Conservation (phyloP, 2,888 invertebrate genomes). For the Troides oblongomaculatus region DNA sequence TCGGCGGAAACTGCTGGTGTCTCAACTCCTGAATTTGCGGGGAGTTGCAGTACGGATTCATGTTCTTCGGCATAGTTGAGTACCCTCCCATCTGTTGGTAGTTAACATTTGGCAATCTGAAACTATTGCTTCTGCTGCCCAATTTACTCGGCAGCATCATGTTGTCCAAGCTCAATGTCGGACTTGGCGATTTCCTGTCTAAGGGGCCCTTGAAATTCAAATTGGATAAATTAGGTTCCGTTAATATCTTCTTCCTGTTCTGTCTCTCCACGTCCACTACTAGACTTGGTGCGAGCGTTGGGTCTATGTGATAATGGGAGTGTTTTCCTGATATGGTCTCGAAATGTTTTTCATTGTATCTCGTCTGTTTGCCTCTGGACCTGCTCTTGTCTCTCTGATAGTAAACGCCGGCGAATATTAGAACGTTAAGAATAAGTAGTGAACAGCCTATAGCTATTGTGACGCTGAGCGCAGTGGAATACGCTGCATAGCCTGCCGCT, state of each 20-base stretch:
- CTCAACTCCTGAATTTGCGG: constrained; percentile 66
- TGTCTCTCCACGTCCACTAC: constrained; percentile 89
- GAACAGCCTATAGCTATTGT: constrained; percentile 91
- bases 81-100: constrained; percentile 72
- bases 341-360: constrained; percentile 84
- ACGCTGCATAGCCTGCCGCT: constrained; percentile 87
- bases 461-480: constrained; percentile 87
- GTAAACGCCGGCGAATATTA: constrained; percentile 92
- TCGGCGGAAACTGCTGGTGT: constrained; percentile 78
- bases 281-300: constrained; percentile 88
- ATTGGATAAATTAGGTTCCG: constrained; percentile 76
- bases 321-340: constrained; percentile 89
- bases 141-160: constrained; percentile 75
- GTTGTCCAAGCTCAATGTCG: constrained; percentile 80
- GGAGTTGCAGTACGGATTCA: constrained; percentile 76
- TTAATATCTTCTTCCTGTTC: constrained; percentile 72
- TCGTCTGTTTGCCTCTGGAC: constrained; percentile 85
- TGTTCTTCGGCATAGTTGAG: constrained; percentile 82
- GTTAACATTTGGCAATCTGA: constrained; percentile 67
- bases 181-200: constrained; percentile 81
- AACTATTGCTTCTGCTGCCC: constrained; percentile 76
- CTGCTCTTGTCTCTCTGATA: constrained; percentile 89
- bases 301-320: constrained; percentile 88
- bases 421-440: constrained; percentile 87
- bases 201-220: constrained; percentile 80